Evolutionary conservation across 2,797 vertebrate species (phyloP).

Genomic region (Spheniscus humboldti): DNA sequence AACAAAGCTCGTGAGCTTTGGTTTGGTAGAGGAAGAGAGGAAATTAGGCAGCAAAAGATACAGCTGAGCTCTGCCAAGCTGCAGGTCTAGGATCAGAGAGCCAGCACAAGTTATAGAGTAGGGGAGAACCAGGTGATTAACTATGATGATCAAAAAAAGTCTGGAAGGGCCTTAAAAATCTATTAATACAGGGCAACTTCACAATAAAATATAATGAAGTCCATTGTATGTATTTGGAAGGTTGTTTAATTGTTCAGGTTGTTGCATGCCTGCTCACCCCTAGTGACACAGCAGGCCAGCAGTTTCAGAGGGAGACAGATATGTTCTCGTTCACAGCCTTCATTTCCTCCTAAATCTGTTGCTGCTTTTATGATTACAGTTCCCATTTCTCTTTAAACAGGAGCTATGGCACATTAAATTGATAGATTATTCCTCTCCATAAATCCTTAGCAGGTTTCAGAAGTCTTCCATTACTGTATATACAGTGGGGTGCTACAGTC

Average conservation of each 20-base stretch:
- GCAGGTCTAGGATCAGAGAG: not conserved
- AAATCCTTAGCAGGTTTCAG: not conserved
- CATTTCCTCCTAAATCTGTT: not conserved
- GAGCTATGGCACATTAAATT: not conserved
- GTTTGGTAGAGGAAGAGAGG: not conserved
- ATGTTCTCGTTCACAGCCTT: not conserved
- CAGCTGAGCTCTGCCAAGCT: not conserved
- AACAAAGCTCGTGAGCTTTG: not conserved
- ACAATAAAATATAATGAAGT: not conserved
- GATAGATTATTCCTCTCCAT: not conserved
- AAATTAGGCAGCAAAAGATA: not conserved
- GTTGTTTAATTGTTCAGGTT: not conserved
- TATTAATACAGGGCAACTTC: not conserved
- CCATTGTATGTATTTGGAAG: not conserved
- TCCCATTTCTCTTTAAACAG: not conserved
- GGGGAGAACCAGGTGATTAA: not conserved
- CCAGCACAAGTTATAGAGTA: not conserved
- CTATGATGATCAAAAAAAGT: not conserved
- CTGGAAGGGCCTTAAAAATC: not conserved
- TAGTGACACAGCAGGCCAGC: not conserved
- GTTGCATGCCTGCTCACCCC: not conserved
- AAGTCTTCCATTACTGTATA: not conserved
- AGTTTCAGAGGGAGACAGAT: not conserved
- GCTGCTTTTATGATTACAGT: not conserved
- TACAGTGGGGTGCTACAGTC: not conserved